Base-by-base conservation (phyloP, 2,888 invertebrate species). In the Stegophylla sp. region DNA sequence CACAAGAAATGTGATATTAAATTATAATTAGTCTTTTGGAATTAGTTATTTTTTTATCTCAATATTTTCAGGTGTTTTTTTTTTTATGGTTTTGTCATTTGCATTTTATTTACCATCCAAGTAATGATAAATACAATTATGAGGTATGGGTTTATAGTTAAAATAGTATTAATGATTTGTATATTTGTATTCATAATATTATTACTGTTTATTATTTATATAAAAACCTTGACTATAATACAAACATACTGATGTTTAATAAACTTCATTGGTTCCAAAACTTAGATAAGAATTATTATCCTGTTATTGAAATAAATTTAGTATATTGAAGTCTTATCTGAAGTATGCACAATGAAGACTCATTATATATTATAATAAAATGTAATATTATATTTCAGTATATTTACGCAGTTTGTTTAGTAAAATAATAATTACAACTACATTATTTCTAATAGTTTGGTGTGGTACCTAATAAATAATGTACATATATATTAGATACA, bases 1-100 rank as follows among this genome's bases (percentile, higher is more conserved):
- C 77, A 20, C 28, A 69, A 20, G 77, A 67, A 59, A 77, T 69
- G 43, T 45, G 77, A 69, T 77, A 77, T 77, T 34, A 13, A 34
- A 51, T 34, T 64, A 13, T 75, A 64, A 67, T 59, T 56, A 67
- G 15, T 56, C 28, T 17, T 41, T 59, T 26, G 45, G 15, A 15
- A 63, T 63, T 5, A 28, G 28, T 28, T 20, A 20, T 26, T 74
- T 26, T 74, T 63, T 43, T 72, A 20, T 34, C 41, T 59, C 17
- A 13, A 73, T 34, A 45, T 61, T n/a, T 10, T 67, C 20, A 34
- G n/a, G 12, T 12, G 28, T 56, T 67, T 45, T 17, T n/a, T 67
- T 72, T 7, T 56, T 41, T 12, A 48, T 23, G 23, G 34, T 34
- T 34, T 34, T 1, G 71, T 48, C 26, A 4, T 43, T n/a, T 66